phyloP scores from a whole-genome alignment of 1,140 invertebrate species.

The Condylostylus longicornis region DNA sequence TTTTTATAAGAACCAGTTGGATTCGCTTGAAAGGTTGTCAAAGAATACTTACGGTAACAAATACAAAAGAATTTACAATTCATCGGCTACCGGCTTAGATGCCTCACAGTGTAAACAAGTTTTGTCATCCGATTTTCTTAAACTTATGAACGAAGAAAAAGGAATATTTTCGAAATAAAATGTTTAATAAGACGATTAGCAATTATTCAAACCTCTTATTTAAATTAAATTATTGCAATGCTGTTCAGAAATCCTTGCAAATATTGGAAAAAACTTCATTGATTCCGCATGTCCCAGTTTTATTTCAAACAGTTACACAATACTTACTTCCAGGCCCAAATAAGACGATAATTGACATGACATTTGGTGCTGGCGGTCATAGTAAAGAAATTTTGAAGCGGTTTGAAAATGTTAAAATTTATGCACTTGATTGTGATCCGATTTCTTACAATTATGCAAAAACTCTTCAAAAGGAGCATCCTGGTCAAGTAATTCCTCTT shows the following conservation, averaged over 20 bases:
- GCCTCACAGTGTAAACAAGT: conserved; percentile 52
- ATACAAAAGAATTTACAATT: conserved; percentile 39
- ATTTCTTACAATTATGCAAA: conserved; percentile 51
- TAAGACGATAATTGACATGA: conserved; percentile 69
- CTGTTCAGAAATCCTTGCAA: conserved; percentile 13
- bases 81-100: conserved; percentile 51
- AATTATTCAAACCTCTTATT: background rate
- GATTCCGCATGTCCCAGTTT: conserved; percentile 50
- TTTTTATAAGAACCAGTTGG: conserved; percentile 48
- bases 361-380: conserved; percentile 90
- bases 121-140: conserved; percentile 53
- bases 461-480: conserved; percentile 46
- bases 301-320: conserved; percentile 51
- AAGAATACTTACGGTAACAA: conserved; percentile 52
- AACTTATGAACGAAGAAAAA: conserved; percentile 41
- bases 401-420: conserved; percentile 46
- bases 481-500: conserved; percentile 55
- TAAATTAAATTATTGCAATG: conserved; percentile 8
- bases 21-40: conserved; percentile 49
- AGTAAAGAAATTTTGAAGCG: conserved; percentile 43
- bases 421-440: conserved; percentile 82
- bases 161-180: conserved; percentile 7
- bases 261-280: conserved; percentile 3
- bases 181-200: background rate
- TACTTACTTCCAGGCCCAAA: conserved; percentile 45